Evolutionary conservation across 2,113 vertebrate species (phyloP), one percentile per base, ranked within the genome.

Genomic region (Sorex fumeus): DNA sequence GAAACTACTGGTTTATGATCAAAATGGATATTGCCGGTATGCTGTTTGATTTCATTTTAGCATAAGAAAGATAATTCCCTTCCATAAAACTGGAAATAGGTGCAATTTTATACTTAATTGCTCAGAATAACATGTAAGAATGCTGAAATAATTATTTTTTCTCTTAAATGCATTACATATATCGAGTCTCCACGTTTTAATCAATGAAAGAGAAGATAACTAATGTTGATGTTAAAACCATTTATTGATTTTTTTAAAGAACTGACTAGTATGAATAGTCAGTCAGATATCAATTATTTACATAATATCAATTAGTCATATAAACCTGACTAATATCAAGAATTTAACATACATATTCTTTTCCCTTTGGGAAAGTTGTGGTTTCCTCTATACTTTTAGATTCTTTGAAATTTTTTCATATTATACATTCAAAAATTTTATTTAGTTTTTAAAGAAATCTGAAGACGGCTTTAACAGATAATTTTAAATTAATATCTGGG

Each of bases 401-500:
- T 82, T 8, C 40, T 84, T 85, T 78, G 12, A 67, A 40, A 67
- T 85, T 85, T 80, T 84, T 36, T 1, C 21, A 90, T 27, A 81
- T 81, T 45, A 60, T 12, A 79, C 75, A 93, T 25, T 83, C 40
- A 74, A 23, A 34, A 64, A 83, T 74, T 94, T 93, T 21, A 92
- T 53, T 91, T 84, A 82, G 43, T 89, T 93, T 95, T 91, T 90
- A 96, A 40, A 86, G 77, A 94, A 94, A 89, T 93, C 19, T 74
- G 57, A 66, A 87, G 62, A 79, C 28, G 91, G 77, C 6, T 94
- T 90, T 87, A 94, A 88, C 75, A 47, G 36, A 57, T 94, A 90
- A 84, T 90, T 95, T 96, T 79, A 85, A 96, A 90, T 70, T 90
- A 80, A 84, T 94, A 93, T 94, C 60, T 50, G 72, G 75, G 36